A percentile compares a stretch with the other conserved stretches of the same genome.
These are phyloP conservation scores for Perizoma flavofasciatum DNA, from an alignment of 2,888 invertebrate species.

Conservation along the genomic window DNA sequence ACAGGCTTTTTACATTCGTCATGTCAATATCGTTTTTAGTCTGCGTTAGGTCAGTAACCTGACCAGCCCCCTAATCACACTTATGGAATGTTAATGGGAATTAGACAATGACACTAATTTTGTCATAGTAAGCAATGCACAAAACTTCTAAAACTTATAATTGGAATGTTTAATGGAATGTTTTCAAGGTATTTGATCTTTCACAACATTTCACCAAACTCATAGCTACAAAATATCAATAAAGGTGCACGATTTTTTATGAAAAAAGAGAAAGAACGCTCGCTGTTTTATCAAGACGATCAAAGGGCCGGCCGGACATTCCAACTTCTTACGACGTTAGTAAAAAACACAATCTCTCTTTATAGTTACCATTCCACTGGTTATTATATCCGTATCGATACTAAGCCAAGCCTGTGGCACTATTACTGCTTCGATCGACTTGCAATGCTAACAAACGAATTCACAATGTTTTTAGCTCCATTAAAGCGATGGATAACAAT, in stretches of 20 bases:
- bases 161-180: too few relatives aligned
- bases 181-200: conserved; percentile 31
- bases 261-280: conserved; percentile 70
- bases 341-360: conserved; percentile 84
- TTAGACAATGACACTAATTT: too few relatives aligned
- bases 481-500: background rate
- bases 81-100: too few relatives aligned
- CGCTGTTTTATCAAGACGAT: conserved; percentile 81
- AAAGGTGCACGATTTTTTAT: conserved; percentile 64
- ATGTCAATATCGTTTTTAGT: too few relatives aligned
- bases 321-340: conserved; percentile 83
- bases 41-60: too few relatives aligned
- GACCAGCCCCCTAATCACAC: too few relatives aligned
- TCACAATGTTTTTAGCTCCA: background rate
- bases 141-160: too few relatives aligned
- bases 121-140: too few relatives aligned
- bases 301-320: conserved; percentile 82
- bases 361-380: conserved; percentile 83
- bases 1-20: too few relatives aligned
- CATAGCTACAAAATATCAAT: conserved; percentile 64
- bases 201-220: conserved; percentile 52
- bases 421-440: too few relatives aligned
- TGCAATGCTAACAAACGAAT: conserved; percentile 4
- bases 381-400: conserved; percentile 82
- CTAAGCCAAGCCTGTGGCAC: conserved; percentile 42